Evolutionary conservation across 2,113 vertebrate genomes (phyloP), one percentile per base, ranked within the genome.

Genomic region (Rhipidura dahli): DNA sequence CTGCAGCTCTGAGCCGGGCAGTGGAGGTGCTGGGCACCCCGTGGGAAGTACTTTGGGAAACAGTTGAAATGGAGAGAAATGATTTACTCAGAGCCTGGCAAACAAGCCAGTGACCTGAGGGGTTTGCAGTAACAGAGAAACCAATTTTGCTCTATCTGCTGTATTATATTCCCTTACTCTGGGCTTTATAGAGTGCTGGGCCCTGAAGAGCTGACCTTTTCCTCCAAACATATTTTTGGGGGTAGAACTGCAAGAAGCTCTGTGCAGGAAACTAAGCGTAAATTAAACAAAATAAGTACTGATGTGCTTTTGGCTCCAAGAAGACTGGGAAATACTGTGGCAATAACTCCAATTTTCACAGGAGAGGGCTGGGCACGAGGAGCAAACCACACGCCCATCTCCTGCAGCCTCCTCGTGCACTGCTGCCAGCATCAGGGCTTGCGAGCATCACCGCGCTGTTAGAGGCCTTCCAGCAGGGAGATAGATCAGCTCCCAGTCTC

Each of bases 151-250:
- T 76, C 28, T 72, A 33, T 64, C 82, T 80, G 66, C 39, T 68
- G 4, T 72, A 68, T 82, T 83, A 69, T 37, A 80, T 33, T 33
- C 59, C 47, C 27, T 76, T 0, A 1, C 84, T 54, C 2, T 13
- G 35, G 82, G 63, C 49, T 93, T 89, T 71, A 75, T 85, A 33
- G 89, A 95, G 66, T 79, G 31, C 83, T 64, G 89, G 87, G 40
- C 87, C 59, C 73, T 59, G 73, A 83, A 59, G 94, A 93, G 9
- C 75, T 96, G 94, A 96, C 94, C 95, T 97, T 96, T 96, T 69
- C 65, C 66, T 87, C 33, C 0, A 2, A 24, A 71, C 13, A 3
- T 60, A 49, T 82, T 93, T 93, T 50, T 42, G 51, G 53, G 47
- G 33, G n/a, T 60, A 71, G 91, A 94, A 75, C 60, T 33, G 35